These are phyloP conservation scores for Pandion haliaetus DNA, from an alignment of 2,113 vertebrate species.

Conservation along the genomic window DNA sequence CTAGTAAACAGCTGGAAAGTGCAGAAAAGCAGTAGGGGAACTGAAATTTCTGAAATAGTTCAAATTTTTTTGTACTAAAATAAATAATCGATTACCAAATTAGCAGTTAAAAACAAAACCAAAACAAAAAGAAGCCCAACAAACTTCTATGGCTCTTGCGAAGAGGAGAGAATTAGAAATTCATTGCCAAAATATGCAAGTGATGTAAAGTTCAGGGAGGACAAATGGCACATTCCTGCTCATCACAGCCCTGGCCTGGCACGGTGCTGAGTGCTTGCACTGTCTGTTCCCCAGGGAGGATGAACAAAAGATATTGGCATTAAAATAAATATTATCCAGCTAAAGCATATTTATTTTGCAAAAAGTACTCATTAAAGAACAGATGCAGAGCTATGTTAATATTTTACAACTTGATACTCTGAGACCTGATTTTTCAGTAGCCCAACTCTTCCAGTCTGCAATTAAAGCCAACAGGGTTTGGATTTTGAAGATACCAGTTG, in stretches of 20 bases:
- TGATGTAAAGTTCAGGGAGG: not conserved
- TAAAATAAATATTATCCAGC: not conserved
- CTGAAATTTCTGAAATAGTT: not conserved
- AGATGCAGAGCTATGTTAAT: accelerated
- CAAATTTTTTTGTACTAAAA: not conserved
- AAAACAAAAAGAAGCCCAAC: accelerated
- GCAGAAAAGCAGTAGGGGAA: not conserved
- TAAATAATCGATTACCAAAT: not conserved
- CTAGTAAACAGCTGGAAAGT: conserved; percentile 33
- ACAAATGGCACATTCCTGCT: not conserved
- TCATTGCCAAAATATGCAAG: not conserved
- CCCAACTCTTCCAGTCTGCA: not conserved
- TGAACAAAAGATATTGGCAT: not conserved
- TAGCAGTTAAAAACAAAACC: not conserved
- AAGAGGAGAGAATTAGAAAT: conserved; percentile 37
- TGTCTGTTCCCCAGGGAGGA: not conserved
- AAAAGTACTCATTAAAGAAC: not conserved
- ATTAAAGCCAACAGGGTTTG: not conserved
- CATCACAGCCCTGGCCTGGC: not conserved
- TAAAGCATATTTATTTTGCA: not conserved
- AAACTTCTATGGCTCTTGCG: not conserved
- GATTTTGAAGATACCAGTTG: not conserved
- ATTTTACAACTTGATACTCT: not conserved
- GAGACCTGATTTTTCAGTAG: not conserved
- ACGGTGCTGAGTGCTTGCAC: not conserved